Evolutionary conservation across 2,113 vertebrate species (phyloP).

Genomic region (Corythornis cristatus): DNA sequence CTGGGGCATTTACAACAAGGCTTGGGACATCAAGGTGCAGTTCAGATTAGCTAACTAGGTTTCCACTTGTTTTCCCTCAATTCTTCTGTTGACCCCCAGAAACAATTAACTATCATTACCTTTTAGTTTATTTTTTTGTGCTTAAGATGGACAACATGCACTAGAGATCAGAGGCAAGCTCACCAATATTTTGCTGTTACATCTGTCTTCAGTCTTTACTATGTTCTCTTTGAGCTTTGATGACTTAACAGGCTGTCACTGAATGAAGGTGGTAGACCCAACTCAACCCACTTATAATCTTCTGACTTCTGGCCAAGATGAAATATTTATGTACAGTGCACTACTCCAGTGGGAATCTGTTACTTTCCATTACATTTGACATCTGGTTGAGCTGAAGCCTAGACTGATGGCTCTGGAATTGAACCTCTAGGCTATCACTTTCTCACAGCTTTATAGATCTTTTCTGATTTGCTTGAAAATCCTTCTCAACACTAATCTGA

Average conservation of each 20-base stretch:
- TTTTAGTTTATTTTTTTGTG: neutral
- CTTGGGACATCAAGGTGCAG: neutral
- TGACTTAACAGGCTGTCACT: neutral
- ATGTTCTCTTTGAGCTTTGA: neutral
- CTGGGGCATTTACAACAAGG: neutral
- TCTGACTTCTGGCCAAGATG: neutral
- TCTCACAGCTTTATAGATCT: neutral
- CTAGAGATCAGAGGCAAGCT: neutral
- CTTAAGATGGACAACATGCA: neutral
- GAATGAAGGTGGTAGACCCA: neutral
- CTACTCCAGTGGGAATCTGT: neutral
- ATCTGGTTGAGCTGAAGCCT: neutral
- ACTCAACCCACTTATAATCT: neutral
- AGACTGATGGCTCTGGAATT: neutral
- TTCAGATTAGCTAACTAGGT: neutral
- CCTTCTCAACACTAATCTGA: neutral
- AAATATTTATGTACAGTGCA: neutral
- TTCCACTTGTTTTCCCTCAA: neutral
- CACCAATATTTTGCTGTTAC: neutral
- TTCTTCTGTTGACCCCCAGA: neutral
- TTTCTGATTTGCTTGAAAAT: neutral
- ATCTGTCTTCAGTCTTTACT: neutral
- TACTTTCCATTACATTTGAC: neutral
- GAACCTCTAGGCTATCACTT: neutral
- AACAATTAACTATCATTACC: neutral